phyloP scores from a whole-genome alignment of 2,888 invertebrate species.

The Axea sp. region DNA sequence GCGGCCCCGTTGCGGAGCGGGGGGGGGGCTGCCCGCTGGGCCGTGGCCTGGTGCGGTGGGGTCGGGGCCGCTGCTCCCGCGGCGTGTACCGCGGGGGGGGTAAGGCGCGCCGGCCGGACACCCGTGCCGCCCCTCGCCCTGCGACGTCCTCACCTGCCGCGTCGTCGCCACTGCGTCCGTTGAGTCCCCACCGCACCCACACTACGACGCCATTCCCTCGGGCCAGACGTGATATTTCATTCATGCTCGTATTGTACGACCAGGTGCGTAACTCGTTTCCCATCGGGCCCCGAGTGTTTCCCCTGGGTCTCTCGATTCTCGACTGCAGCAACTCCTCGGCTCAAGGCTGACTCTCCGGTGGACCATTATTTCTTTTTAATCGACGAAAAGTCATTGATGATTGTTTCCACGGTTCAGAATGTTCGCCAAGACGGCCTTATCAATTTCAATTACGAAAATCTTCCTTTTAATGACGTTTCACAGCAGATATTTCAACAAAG shows the following conservation, averaged over 20 bases:
- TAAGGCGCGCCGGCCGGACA: constrained; percentile 61
- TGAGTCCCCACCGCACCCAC: constrained; percentile 63
- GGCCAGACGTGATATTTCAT: constrained; percentile 78
- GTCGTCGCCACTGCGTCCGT: constrained; percentile 58
- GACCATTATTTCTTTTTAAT: no score
- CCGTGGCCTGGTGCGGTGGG: no score
- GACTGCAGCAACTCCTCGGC: no score
- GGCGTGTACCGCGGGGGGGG: constrained; percentile 64
- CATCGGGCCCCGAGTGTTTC: constrained; percentile 53
- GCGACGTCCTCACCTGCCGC: constrained; percentile 54
- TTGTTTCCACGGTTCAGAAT: no score
- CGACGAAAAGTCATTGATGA: no score
- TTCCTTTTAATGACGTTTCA: no score
- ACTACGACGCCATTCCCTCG: constrained; percentile 67
- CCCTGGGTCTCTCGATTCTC: neutral
- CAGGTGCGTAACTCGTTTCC: constrained; percentile 66
- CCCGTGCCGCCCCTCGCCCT: constrained; percentile 43
- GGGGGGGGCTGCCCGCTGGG: no score
- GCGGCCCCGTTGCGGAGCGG: no score
- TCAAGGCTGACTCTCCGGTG: no score
- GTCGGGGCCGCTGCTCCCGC: constrained; percentile 66
- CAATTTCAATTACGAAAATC: no score
- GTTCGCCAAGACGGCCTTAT: no score
- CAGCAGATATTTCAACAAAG: no score
- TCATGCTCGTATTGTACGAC: constrained; percentile 77